Evolutionary conservation across 2,797 vertebrate genomes (phyloP).

Genomic region (Acrossocheilus wenchowensis): DNA sequence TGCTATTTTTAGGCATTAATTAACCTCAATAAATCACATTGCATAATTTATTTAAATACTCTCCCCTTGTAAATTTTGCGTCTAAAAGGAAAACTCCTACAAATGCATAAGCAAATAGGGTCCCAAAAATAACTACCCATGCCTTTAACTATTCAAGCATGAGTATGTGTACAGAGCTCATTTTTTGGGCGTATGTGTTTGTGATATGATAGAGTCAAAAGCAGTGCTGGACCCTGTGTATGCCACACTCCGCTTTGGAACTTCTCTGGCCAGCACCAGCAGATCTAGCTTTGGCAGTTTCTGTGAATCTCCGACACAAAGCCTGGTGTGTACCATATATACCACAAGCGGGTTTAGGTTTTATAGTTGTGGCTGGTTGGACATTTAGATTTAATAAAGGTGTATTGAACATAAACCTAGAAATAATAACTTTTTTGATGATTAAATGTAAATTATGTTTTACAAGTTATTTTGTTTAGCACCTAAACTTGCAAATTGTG

Average conservation of each 20-base stretch:
- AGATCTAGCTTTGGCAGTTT: conserved; percentile 90
- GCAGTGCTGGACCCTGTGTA: conserved; percentile 87
- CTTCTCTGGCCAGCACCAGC: conserved; percentile 89
- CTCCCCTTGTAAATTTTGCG: background rate
- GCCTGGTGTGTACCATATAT: conserved; percentile 76
- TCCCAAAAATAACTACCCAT: no score
- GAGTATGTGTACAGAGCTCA: conserved; percentile 11
- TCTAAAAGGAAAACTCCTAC: background rate
- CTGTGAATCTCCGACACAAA: conserved; percentile 87
- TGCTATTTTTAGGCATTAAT: no score
- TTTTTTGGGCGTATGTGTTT: conserved; percentile 60
- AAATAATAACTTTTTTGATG: background rate
- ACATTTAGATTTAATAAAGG: background rate
- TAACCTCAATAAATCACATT: no score
- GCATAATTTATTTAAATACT: background rate
- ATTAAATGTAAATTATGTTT: background rate
- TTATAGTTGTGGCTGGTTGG: background rate
- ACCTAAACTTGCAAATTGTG: background rate
- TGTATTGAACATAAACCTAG: background rate
- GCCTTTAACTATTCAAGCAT: background rate
- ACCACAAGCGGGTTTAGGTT: background rate
- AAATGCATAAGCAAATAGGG: background rate
- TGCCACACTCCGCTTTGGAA: conserved; percentile 89
- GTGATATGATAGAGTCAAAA: conserved; percentile 70
- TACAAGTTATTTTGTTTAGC: background rate